Evolutionary conservation across 2,888 invertebrate genomes (phyloP).

Genomic region (Andricus quercusramuli): DNA sequence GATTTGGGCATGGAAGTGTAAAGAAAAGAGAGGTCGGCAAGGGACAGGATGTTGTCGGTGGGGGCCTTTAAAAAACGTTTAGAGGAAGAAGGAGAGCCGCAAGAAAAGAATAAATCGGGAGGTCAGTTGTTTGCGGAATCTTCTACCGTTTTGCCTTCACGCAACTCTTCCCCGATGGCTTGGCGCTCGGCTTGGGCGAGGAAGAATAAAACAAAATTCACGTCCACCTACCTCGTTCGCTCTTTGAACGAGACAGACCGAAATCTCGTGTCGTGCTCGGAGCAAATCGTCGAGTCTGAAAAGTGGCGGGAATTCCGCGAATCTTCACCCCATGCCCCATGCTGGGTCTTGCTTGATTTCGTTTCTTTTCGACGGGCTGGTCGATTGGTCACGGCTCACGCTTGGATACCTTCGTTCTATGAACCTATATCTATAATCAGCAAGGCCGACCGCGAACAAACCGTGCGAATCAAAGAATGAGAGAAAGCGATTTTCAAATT

Average conservation of each 20-base stretch:
- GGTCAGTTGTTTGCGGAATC: slow-evolving; percentile 35
- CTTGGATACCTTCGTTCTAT: slow-evolving; percentile 48
- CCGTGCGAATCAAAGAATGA: slow-evolving; percentile 31
- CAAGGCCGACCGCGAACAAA: slow-evolving; percentile 43
- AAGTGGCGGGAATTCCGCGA: slow-evolving; percentile 54
- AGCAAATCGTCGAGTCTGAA: slow-evolving; percentile 52
- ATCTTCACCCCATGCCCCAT: slow-evolving; percentile 45
- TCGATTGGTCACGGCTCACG: slow-evolving; percentile 52
- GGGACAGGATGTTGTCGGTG: slow-evolving; percentile 43
- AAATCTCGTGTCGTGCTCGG: slow-evolving; percentile 53
- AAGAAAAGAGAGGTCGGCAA: slow-evolving; percentile 42
- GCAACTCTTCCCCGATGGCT: slow-evolving; percentile 50
- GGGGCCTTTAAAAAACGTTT: slow-evolving; percentile 33
- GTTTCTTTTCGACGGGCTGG: slow-evolving; percentile 45
- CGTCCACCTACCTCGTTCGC: slow-evolving; percentile 54
- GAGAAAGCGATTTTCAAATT: slow-evolving; percentile 45
- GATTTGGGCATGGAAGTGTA: slow-evolving; percentile 19
- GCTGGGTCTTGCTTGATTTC: slow-evolving; percentile 44
- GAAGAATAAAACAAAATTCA: slow-evolving; percentile 39
- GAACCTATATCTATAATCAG: slow-evolving; percentile 55
- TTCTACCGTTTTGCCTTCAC: slow-evolving; percentile 52
- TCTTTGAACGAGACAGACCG: slow-evolving; percentile 57
- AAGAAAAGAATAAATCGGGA: slow-evolving; percentile 10
- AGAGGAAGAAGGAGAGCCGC: not conserved
- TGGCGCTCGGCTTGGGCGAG: slow-evolving; percentile 12